Evolutionary conservation across 2,888 invertebrate species (phyloP), one percentile per base, ranked within the genome.

Genomic region (Tyria jacobaeae): DNA sequence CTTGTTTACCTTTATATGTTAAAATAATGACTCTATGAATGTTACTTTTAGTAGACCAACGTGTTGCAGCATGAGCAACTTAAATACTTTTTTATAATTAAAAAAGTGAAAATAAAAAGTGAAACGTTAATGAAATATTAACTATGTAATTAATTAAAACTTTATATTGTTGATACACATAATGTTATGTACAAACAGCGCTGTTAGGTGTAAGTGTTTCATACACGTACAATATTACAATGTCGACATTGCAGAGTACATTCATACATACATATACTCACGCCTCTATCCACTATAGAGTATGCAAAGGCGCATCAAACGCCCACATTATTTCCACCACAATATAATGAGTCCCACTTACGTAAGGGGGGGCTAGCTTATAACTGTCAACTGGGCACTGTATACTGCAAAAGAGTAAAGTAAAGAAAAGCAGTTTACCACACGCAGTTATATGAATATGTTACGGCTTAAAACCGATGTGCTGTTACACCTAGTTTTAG

Each of bases 71-170:
- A n/a, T n/a, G n/a, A n/a, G n/a, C n/a, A n/a, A n/a, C n/a, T n/a
- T n/a, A n/a, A n/a, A n/a, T n/a, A n/a, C n/a, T n/a, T n/a, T 10
- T 17, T 44, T 44, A 21, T 21, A 44, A 44, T 10, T 44, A 44
- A 44, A n/a, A n/a, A 44, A 44, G 41, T 44, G 41, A 44, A 44
- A 44, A 10, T 44, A 44, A 44, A 44, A 21, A 17, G 41, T 41
- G 41, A 41, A 41, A 17, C 17, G 41, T 21, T 44, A 44, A 21
- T 21, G 17, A 12, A 41, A 44, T 21, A 44, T 44, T 17, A 44
- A 5, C 10, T 44, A n/a, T n/a, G n/a, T n/a, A 44, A 44, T 44
- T 44, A 44, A 17, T 21, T 44, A 44, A 10, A 17, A 44, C 21
- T 44, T n/a, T n/a, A 44, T 17, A 10, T 3, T 10, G 27, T 31